Evolutionary conservation across 2,888 invertebrate genomes (phyloP).

Genomic region (Microplitis manilae): DNA sequence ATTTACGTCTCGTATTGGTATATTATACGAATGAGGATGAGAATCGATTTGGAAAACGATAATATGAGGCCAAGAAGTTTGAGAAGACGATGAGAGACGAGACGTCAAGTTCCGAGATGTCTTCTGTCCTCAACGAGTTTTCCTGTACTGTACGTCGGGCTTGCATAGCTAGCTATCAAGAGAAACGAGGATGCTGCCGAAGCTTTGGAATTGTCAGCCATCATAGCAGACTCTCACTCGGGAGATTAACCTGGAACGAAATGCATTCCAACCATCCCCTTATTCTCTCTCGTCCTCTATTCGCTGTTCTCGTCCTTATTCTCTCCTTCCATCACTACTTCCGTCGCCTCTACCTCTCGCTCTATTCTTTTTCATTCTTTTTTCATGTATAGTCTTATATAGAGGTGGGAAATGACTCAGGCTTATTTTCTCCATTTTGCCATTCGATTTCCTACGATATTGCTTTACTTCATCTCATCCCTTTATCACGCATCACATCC

Average conservation of each 20-base stretch:
- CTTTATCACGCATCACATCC: background rate
- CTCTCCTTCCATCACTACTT: background rate
- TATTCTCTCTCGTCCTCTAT: constrained; percentile 20
- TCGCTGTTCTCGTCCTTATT: constrained; percentile 12
- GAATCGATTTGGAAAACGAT: constrained; percentile 48
- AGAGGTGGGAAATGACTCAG: constrained; percentile 52
- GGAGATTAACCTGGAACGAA: constrained; percentile 67
- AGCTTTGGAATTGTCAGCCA: constrained; percentile 66
- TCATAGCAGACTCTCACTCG: constrained; percentile 58
- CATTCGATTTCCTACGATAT: constrained; percentile 69
- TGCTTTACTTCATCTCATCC: constrained; percentile 31
- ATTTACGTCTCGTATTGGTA: constrained; percentile 62
- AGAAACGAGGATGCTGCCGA: constrained; percentile 35
- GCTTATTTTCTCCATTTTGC: constrained; percentile 69
- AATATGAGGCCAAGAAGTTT: constrained; percentile 43
- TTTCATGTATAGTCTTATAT: constrained; percentile 25
- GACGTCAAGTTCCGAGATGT: constrained; percentile 13
- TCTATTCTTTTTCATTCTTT: constrained; percentile 26
- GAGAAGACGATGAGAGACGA: constrained; percentile 28
- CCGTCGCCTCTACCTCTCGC: background rate
- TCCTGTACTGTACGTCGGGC: background rate
- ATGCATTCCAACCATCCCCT: constrained; percentile 55
- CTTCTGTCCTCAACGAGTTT: background rate
- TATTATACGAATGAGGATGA: constrained; percentile 61
- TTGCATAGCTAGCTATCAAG: constrained; percentile 21